Conservation (phyloP, 2,888 invertebrate species). For the Meliscaeva auricollis region DNA sequence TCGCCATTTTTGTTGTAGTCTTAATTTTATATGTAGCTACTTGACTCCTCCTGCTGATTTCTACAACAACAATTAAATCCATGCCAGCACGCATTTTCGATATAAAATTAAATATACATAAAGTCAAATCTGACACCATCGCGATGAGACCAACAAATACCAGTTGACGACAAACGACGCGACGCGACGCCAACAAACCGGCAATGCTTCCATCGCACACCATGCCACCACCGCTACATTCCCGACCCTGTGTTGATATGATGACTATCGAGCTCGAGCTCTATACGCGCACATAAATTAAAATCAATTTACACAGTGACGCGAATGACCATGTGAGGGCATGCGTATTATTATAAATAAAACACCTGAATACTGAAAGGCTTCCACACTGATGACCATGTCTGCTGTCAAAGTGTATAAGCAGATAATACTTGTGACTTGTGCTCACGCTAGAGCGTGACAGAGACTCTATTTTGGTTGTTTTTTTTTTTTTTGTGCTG, state of each 20-base stretch:
- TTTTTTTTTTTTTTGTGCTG: constrained; percentile 15
- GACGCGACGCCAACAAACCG: neutral
- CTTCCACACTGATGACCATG: constrained; percentile 47
- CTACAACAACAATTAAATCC: neutral
- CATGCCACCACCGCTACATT: neutral
- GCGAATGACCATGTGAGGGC: constrained; percentile 70
- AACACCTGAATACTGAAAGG: constrained; percentile 37
- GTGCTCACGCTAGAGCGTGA: constrained; percentile 58
- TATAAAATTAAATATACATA: constrained; percentile 45
- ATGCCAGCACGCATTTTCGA: constrained; percentile 23
- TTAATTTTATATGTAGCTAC: neutral
- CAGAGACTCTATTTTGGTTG: constrained; percentile 59
- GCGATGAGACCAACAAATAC: constrained; percentile 19
- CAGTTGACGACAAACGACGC: neutral
- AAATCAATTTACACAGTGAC: constrained; percentile 73
- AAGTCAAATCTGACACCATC: constrained; percentile 51
- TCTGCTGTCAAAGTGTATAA: constrained; percentile 57
- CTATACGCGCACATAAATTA: constrained; percentile 68
- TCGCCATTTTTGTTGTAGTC: neutral
- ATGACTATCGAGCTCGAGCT: constrained; percentile 44
- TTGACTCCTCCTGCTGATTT: constrained; percentile 11
- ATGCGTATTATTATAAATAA: constrained; percentile 52
- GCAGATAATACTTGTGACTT: constrained; percentile 12
- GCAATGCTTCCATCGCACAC: neutral
- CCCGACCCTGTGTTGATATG: constrained; percentile 11